Conservation (phyloP, 2,888 invertebrate genomes). For the Stegana nigrithorax region DNA sequence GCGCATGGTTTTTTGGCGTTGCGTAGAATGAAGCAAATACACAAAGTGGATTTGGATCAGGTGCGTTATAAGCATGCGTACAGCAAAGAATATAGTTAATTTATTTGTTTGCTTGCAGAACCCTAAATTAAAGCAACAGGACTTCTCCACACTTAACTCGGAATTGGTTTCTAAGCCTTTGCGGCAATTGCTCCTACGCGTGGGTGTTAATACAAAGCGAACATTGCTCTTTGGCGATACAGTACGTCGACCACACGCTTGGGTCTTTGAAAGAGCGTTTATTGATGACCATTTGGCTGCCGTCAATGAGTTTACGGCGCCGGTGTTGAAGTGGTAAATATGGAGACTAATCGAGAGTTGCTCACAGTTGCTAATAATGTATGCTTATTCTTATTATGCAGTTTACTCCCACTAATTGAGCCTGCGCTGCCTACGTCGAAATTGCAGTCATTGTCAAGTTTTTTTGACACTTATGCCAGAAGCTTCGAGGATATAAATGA, state of each 20-base stretch:
- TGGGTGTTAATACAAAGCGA: constrained; percentile 50
- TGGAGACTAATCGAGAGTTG: background rate
- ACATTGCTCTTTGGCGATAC: constrained; percentile 63
- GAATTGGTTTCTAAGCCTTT: constrained; percentile 50
- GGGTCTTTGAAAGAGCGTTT: constrained; percentile 56
- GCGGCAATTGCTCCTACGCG: constrained; percentile 47
- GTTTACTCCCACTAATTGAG: constrained; percentile 54
- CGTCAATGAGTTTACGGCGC: constrained; percentile 50
- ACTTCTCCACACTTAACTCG: constrained; percentile 51
- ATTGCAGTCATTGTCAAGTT: constrained; percentile 33
- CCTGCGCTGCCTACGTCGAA: constrained; percentile 47
- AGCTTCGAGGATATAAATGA: background rate
- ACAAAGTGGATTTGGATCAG: constrained; percentile 57
- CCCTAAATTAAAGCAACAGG: constrained; percentile 39
- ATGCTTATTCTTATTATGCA: constrained; percentile 29
- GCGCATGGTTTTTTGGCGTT: constrained; percentile 57
- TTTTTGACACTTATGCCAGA: constrained; percentile 41
- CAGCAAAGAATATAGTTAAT: background rate
- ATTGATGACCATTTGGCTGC: constrained; percentile 45
- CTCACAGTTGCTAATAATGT: background rate
- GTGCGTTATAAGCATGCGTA: too few relatives aligned
- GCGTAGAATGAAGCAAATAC: constrained; percentile 60
- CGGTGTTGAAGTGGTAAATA: constrained; percentile 54
- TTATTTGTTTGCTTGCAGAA: constrained; percentile 43
- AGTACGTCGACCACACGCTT: constrained; percentile 54